Percentiles rank a stretch among this genome's conserved stretches.
Evolutionary conservation across 2,797 vertebrate species (phyloP).

Genomic region (Muscicapa striata): DNA sequence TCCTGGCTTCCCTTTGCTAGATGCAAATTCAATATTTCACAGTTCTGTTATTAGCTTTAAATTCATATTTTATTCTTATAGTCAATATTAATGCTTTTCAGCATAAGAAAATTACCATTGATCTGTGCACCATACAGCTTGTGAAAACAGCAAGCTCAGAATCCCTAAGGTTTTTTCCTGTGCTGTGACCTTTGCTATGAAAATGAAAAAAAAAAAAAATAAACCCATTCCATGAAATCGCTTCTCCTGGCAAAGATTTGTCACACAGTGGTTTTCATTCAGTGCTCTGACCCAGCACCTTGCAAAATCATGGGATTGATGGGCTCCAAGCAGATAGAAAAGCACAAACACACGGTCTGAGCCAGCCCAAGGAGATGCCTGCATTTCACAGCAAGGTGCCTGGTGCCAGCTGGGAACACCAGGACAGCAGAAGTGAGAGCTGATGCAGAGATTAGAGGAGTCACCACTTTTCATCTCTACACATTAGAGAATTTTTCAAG

Average conservation of each 20-base stretch:
- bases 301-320: not conserved
- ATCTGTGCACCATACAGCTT: not conserved
- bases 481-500: not conserved
- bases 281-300: not conserved
- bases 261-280: not conserved
- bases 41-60: not conserved
- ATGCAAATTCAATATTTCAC: not conserved
- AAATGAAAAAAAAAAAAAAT: not conserved
- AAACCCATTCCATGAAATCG: not conserved
- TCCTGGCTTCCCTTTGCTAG: not conserved
- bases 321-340: not conserved
- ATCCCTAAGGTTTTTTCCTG: not conserved
- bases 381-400: not conserved
- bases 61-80: not conserved
- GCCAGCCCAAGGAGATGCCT: not conserved
- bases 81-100: not conserved
- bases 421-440: not conserved
- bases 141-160: not conserved
- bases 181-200: not conserved
- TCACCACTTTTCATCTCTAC: not conserved
- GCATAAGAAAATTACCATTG: not conserved
- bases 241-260: not conserved
- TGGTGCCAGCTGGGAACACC: not conserved
- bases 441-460: not conserved
- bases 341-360: rapidly evolving